Evolutionary conservation across 2,797 vertebrate genomes (phyloP).

Genomic region (Pempheris klunzingeri): DNA sequence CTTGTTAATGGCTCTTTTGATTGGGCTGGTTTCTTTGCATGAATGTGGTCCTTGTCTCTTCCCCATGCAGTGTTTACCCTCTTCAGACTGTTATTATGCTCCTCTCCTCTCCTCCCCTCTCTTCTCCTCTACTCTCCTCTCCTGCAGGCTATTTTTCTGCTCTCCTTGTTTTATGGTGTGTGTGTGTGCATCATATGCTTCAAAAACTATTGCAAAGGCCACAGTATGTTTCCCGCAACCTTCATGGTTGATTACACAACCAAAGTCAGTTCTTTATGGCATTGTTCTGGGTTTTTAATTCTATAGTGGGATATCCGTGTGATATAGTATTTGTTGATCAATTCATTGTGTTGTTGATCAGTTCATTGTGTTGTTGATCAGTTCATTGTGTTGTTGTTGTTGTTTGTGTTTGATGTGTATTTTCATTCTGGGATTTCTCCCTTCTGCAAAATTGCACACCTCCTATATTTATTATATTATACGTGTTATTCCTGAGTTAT

Average conservation of each 20-base stretch:
- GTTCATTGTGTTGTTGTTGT: background rate
- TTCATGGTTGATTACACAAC: constrained; percentile 18
- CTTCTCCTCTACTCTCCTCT: constrained; percentile 2
- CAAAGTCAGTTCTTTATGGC: constrained; percentile 4
- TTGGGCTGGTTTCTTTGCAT: constrained; percentile 64
- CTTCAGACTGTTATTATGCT: constrained; percentile 59
- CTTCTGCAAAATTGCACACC: background rate
- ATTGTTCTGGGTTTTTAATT: constrained; percentile 6
- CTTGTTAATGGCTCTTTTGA: constrained; percentile 81
- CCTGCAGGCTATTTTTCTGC: constrained; percentile 37
- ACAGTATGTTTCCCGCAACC: constrained; percentile 12
- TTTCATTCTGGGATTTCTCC: background rate
- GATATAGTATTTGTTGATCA: background rate
- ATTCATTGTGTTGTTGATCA: background rate
- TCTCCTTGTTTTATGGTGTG: constrained; percentile 30
- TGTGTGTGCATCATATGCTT: constrained; percentile 40
- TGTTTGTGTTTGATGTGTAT: background rate
- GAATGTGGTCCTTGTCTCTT: constrained; percentile 80
- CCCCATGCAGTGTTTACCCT: constrained; percentile 53
- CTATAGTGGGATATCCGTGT: background rate
- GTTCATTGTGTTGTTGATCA: background rate
- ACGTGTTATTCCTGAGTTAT: background rate
- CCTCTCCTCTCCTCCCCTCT: constrained; percentile 19
- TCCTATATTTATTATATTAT: background rate
- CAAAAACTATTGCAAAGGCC: background rate